These are phyloP conservation scores for Nymphalis io DNA, from an alignment of 1,140 invertebrate genomes.

Conservation along the genomic window DNA sequence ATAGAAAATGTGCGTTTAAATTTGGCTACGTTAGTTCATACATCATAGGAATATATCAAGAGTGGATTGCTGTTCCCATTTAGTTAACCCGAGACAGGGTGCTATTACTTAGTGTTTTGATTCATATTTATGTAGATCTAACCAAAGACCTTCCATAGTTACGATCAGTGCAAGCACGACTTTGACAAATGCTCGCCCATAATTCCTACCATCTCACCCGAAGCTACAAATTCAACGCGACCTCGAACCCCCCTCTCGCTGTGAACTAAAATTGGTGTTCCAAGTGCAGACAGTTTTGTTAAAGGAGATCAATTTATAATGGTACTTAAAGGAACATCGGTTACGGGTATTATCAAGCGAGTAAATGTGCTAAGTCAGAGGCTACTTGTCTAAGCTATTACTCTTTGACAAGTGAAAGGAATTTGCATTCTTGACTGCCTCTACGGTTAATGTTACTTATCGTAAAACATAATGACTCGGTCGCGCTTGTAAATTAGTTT, in stretches of 20 bases:
- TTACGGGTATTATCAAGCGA: constrained; percentile 53
- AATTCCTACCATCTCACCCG: constrained; percentile 50
- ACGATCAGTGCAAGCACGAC: constrained; percentile 49
- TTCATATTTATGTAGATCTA: constrained; percentile 37
- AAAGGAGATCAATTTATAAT: constrained; percentile 39
- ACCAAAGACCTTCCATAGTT: constrained; percentile 40
- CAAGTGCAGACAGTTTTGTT: constrained; percentile 6
- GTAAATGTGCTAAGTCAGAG: constrained; percentile 63
- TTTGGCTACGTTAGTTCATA: constrained; percentile 5
- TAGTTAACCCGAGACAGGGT: constrained; percentile 19
- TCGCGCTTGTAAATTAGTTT: not conserved
- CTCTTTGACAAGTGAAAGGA: constrained; percentile 55
- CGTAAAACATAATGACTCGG: not conserved
- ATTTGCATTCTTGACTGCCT: constrained; percentile 45
- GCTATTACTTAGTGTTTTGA: constrained; percentile 37
- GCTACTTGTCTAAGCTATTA: constrained; percentile 60
- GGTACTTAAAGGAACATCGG: constrained; percentile 49
- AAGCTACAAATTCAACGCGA: constrained; percentile 36
- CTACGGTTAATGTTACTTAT: constrained; percentile 3
- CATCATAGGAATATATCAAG: constrained; percentile 17
- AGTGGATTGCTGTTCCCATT: constrained; percentile 19
- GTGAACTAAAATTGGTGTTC: constrained; percentile 14
- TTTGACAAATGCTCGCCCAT: constrained; percentile 60
- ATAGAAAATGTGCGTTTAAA: not conserved
- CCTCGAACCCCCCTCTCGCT: constrained; percentile 27